A percentile compares a stretch with the other conserved stretches of the same genome.
phyloP scores from a whole-genome alignment of 2,888 invertebrate species.

The Dryocosmus kuriphilus region DNA sequence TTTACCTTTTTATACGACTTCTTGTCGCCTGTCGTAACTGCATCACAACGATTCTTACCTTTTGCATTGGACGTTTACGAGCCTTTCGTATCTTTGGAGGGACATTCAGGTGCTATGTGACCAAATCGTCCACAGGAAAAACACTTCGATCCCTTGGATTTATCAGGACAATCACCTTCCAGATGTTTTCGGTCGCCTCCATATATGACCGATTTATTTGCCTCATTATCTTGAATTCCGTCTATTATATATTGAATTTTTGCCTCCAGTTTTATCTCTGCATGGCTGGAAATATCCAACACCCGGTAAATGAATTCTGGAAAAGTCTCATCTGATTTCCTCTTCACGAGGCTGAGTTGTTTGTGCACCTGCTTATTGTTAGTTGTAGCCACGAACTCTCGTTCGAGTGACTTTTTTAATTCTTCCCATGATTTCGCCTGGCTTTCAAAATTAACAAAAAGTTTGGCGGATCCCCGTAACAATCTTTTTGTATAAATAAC shows the following conservation, averaged over 20 bases:
- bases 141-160: neutral
- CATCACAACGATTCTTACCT: too few relatives aligned
- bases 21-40: conserved; percentile 33
- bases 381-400: too few relatives aligned
- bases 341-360: conserved; percentile 35
- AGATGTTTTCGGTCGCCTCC: neutral
- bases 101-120: too few relatives aligned
- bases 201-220: too few relatives aligned
- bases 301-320: conserved; percentile 54
- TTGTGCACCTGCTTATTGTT: too few relatives aligned
- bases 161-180: neutral
- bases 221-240: too few relatives aligned
- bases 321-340: conserved; percentile 44
- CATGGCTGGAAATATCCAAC: conserved; percentile 53
- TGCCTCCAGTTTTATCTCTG: conserved; percentile 21
- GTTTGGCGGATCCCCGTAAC: conserved; percentile 54
- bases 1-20: conserved; percentile 48
- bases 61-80: too few relatives aligned
- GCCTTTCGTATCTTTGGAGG: too few relatives aligned
- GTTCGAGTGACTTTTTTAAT: too few relatives aligned
- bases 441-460: too few relatives aligned
- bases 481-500: too few relatives aligned
- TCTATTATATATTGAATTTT: conserved; percentile 26
- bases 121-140: neutral
- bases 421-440: too few relatives aligned